Evolutionary conservation across 2,797 vertebrate species (phyloP), one percentile per base, ranked within the genome.

Genomic region (Thaleichthys pacificus): DNA sequence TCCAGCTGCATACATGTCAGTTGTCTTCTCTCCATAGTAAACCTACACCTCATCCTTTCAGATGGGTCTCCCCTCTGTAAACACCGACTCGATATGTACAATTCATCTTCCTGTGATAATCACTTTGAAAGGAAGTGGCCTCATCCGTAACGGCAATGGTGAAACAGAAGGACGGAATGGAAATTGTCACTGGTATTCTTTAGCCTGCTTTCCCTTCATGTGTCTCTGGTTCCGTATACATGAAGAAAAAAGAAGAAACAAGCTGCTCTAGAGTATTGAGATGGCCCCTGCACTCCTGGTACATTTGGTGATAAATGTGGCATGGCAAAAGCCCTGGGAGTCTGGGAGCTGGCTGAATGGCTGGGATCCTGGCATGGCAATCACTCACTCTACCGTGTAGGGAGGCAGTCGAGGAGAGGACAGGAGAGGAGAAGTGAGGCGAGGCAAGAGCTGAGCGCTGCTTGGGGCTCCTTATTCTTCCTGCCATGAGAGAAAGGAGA

Each of bases 281-380:
- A 82, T 80, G 76, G 66, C 77, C 62, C 70, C 60, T 60, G 57
- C 71, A 21, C 66, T 73, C 42, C 76, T 73, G 77, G 72, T 82
- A 80, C 86, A 87, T 87, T 88, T 89, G 72, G 80, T 88, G 82
- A 85, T 85, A 88, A 89, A 91, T 87, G 86, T 87, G 81, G 79
- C 73, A 17, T 85, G 70, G 78, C 69, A 74, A 85, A 83, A 80
- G 54, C 49, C 74, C 73, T 69, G 71, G 32, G 76, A 82, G 77
- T 78, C 75, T 69, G 68, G 56, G 75, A 79, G 69, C 68, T 66
- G 76, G 79, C 87, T 88, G 77, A 81, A 74, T 83, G 80, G 82
- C 74, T 73, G 65, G 77, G 66, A 51, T 66, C 72, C 42, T 80
- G 72, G 70, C 73, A 81, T 70, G 57, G 76, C 71, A 88, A 82